Evolutionary conservation across 2,797 vertebrate genomes (phyloP).

Genomic region (Mormyrus proboscirostris): DNA sequence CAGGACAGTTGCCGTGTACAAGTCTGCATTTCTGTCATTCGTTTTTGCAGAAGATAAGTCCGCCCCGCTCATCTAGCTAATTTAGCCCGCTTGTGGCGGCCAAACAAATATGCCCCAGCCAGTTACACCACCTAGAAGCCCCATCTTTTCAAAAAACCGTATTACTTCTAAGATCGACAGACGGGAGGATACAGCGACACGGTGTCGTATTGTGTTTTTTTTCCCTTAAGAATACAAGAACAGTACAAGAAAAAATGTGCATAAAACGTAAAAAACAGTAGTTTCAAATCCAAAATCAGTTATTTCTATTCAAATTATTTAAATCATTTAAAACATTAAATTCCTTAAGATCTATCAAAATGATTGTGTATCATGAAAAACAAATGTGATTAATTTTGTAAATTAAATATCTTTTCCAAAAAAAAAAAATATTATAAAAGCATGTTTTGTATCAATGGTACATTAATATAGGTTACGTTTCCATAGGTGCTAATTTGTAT

Average conservation of each 20-base stretch:
- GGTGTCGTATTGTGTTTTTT: neutral
- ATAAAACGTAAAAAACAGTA: neutral
- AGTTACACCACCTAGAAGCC: neutral
- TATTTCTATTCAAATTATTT: neutral
- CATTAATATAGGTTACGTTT: neutral
- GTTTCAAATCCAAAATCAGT: neutral
- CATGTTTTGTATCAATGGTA: neutral
- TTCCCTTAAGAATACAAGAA: neutral
- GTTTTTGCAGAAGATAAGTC: neutral
- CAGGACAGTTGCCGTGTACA: neutral
- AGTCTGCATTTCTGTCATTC: constrained; percentile 16
- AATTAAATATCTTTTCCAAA: neutral
- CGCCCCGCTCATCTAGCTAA: constrained; percentile 16
- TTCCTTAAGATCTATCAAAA: neutral
- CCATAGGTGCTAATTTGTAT: neutral
- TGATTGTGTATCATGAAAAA: neutral
- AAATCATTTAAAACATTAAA: neutral
- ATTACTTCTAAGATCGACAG: constrained; percentile 9
- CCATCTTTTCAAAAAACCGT: neutral
- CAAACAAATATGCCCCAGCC: constrained; percentile 19
- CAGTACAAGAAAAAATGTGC: neutral
- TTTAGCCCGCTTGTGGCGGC: constrained; percentile 17
- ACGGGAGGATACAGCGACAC: neutral
- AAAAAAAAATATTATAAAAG: neutral
- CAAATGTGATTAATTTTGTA: neutral